Evolutionary conservation across 2,888 invertebrate genomes (phyloP).

Genomic region (Aspidiotus destructor): DNA sequence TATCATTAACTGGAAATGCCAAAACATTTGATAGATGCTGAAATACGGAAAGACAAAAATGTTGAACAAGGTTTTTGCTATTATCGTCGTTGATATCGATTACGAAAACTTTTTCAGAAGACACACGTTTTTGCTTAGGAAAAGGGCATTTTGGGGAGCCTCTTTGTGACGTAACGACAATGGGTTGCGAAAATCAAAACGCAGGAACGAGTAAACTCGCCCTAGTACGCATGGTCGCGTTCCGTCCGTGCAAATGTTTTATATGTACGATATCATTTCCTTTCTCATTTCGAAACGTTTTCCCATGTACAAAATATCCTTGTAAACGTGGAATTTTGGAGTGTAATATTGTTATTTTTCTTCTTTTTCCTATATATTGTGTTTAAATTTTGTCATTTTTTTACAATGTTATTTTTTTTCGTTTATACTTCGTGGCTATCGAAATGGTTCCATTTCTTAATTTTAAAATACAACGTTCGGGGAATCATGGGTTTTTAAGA

Average conservation of each 20-base stretch:
- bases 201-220: constrained; percentile 17
- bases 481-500: constrained; percentile 3
- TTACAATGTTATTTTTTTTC: not conserved
- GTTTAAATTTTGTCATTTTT: constrained; percentile 2
- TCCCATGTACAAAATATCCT: constrained; percentile 1
- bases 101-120: constrained; percentile 22
- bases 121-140: constrained; percentile 15
- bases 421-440: not conserved
- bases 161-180: constrained; percentile 23
- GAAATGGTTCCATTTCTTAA: constrained; percentile 4
- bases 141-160: constrained; percentile 17
- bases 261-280: constrained; percentile 19
- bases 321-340: constrained; percentile 4
- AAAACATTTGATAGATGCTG: not conserved
- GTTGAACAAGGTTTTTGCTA: constrained; percentile 12
- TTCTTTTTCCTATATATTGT: not conserved
- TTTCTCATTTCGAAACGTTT: constrained; percentile 6
- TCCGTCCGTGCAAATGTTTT: constrained; percentile 23
- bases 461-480: constrained; percentile 4
- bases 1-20: not conserved
- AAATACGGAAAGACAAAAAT: not conserved
- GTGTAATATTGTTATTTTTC: constrained; percentile 4
- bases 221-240: constrained; percentile 25
- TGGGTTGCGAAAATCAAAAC: constrained; percentile 29
- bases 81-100: constrained; percentile 24